Base-by-base conservation (phyloP, 2,113 vertebrate species). In the Monopterus albus region DNA sequence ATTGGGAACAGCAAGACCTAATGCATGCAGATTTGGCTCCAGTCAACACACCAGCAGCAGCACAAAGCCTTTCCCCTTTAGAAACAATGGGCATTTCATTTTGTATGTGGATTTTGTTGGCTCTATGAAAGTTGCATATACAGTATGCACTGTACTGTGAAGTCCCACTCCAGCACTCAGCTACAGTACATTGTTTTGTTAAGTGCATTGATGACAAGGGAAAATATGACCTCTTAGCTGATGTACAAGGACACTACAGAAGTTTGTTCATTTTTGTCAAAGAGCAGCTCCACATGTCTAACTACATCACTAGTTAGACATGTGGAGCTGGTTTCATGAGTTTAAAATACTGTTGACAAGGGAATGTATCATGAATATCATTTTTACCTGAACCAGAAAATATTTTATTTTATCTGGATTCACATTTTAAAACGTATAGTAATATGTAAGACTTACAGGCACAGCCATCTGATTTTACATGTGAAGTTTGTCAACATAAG, bases 11-110 rank as follows among this genome's bases (percentile, higher is more conserved):
- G 46, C 66, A 57, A 14, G 75, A 67, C 56, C 65, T 56, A 74
- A 85, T 69, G 72, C 73, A 82, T 76, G 79, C 74, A 88, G 84
- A 88, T 84, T 66, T 47, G 70, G 49, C 69, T 42, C 33, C 55
- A 56, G 76, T 75, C 56, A 26, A 62, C 72, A 51, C 71, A 49
- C 53, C 61, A 59, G 40, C 58, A 58, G 45, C 23, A 28, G 53
- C 69, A 43, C 67, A 55, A 58, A 83, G 62, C 60, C 43, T 51
- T 49, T 0, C 58, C 46, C 70, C 70, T 56, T 72, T 56, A 60
- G 39, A 69, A 62, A 47, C 64, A 72, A 47, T 14, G 2, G 35
- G 13, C 29, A 4, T 18, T 40, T 33, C 56, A 64, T 29, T 74
- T 56, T 72, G 56, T 60, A 29, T 50, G 17, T 78, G 73, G 36